Base-by-base conservation (phyloP, 2,113 vertebrate genomes). In the Sardina pilchardus region DNA sequence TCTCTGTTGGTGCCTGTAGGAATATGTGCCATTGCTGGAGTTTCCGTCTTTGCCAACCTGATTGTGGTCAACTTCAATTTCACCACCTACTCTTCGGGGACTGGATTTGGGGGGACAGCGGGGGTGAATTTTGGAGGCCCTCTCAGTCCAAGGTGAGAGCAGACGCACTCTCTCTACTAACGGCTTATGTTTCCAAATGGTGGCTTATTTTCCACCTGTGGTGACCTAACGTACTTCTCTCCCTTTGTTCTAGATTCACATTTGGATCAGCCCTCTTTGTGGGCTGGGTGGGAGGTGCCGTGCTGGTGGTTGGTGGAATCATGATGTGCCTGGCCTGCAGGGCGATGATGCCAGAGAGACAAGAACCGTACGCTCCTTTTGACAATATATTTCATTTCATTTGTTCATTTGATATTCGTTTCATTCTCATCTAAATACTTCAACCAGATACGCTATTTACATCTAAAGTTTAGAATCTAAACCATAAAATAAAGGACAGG, bases 41-140 rank as follows among this genome's bases (percentile, higher is more conserved):
- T 97, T 83, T 97, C 97, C 0, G 95, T 97, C 86, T 98, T 97
- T 88, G 97, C 97, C 83, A 97, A 98, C 92, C 96, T 97, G 95
- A 94, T 98, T 67, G 96, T 99, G 85, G 96, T 96, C 85, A 96
- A 97, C 89, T 99, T 97, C 90, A 96, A 94, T 90, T 96, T 97
- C 94, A 95, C 96, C 67, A 95, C 95, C 0, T 94, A 90, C 3
- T 92, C 95, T 0, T 91, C 93, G 0, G 82, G 63, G 16, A 81
- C 36, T 0, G 26, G 7, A 7, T 59, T 45, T 1, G 86, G 88
- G 82, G 86, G 89, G 86, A 94, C 6, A 0, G 87, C 84, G 1
- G n/a, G 91, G 10, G 92, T 90, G 4, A 90, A 90, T 59, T 39
- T 93, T 10, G 85, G 89, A 0, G 90, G 91, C 44, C 0, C 81